Base-by-base conservation (phyloP, 2,797 vertebrate genomes). In the Perodicticus potto region DNA sequence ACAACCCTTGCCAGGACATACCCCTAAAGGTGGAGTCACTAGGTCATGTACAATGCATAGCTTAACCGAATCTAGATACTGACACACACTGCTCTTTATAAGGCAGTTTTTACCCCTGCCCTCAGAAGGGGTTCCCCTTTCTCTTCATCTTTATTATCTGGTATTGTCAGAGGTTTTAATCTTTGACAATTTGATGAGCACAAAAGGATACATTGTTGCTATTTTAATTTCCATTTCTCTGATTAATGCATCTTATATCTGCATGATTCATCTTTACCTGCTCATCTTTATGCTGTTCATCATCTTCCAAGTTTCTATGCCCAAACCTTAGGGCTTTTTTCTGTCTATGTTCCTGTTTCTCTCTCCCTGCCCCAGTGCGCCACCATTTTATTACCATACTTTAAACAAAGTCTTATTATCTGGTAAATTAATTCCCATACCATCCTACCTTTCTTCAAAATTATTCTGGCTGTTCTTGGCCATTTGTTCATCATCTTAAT, bases 201-300 rank as follows among this genome's bases (percentile, higher is more conserved):
- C 29, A 81, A 84, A 81, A 49, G 70, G n/a, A 91, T 43, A 57
- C 1, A 32, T n/a, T 82, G 11, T 20, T 81, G 12, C 34, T 91
- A 32, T 73, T 94, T 91, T 81, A 34, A 84, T 85, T 80, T 86
- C 37, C 22, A 55, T 78, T 92, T 84, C 69, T 57, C 61, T 77
- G 17, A 85, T 91, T 11, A 89, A 73, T n/a, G 16, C 20, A 40
- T 40, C 14, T 83, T 59, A 5, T 55, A 82, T 53, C 17, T 92
- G 70, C 95, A 22, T 77, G 80, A 29, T 13, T 94, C 32, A 17
- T 20, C 32, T 57, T 63, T 59, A 29, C 8, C 59, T 86, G 61
- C 89, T 63, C 65, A 12, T 43, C 17, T 86, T 55, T 57, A 20
- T 19, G 25, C 32, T 23, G 40, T 85, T 77, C 72, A 32, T 63